Evolutionary conservation across 2,797 vertebrate species (phyloP).

Genomic region (Sebastes hubbsi): DNA sequence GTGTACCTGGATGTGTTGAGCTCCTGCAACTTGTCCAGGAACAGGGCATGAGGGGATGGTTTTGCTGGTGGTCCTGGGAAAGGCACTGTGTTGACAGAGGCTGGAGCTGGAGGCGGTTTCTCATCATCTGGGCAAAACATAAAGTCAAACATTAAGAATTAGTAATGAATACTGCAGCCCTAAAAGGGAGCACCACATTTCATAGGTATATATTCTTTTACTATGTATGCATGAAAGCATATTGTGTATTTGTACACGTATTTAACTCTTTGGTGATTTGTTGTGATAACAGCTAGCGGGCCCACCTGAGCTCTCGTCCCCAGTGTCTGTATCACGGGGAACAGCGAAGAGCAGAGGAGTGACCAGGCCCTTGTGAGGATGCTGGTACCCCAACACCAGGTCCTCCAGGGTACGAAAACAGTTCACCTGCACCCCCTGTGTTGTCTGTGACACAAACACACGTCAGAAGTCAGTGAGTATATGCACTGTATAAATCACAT

Average conservation of each 20-base stretch:
- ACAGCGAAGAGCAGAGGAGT: conserved; percentile 83
- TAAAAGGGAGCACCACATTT: not conserved
- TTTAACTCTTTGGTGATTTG: not conserved
- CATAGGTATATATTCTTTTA: not conserved
- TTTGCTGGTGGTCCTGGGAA: conserved; percentile 49
- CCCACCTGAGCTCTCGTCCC: conserved; percentile 85
- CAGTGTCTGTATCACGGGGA: conserved; percentile 74
- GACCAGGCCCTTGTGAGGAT: conserved; percentile 86
- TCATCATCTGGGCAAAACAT: conserved; percentile 80
- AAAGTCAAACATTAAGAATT: not conserved
- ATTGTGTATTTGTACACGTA: not conserved
- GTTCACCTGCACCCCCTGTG: conserved; percentile 86
- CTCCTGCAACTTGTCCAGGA: conserved; percentile 82
- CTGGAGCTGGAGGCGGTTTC: conserved; percentile 56
- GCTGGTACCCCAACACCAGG: conserved; percentile 84
- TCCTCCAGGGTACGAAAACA: conserved; percentile 85
- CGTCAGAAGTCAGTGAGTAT: not conserved
- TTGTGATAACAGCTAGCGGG: not conserved
- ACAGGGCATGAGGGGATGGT: conserved; percentile 58
- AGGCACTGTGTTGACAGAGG: conserved; percentile 43
- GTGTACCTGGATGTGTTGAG: conserved; percentile 76
- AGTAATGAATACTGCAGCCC: not conserved
- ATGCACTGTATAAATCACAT: not conserved
- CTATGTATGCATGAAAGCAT: not conserved
- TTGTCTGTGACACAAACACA: conserved; percentile 70